phyloP scores from a whole-genome alignment of 2,888 invertebrate species.

The Epinotia bilunana region DNA sequence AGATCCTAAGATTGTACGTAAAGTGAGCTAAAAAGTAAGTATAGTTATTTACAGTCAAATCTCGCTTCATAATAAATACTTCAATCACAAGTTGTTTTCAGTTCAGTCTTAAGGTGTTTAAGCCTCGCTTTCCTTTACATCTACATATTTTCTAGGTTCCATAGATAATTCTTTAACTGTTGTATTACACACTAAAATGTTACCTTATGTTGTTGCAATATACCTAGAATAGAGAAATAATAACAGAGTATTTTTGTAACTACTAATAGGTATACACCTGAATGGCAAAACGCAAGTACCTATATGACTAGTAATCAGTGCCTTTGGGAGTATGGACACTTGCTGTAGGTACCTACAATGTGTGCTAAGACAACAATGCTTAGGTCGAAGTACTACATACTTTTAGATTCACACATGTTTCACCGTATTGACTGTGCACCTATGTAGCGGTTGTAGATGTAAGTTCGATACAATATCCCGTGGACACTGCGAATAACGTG shows the following conservation, averaged over 20 bases:
- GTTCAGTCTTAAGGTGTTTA: conserved; percentile 71
- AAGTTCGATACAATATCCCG: background rate
- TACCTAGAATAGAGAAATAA: background rate
- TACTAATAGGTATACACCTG: background rate
- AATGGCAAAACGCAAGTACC: background rate
- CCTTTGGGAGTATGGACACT: too few relatives aligned
- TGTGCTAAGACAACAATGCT: too few relatives aligned
- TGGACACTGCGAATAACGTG: background rate
- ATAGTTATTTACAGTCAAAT: conserved; percentile 70
- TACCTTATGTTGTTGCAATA: background rate
- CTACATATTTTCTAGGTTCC: conserved; percentile 30
- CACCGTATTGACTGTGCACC: background rate
- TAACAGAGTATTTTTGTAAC: background rate
- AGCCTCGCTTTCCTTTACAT: conserved; percentile 62
- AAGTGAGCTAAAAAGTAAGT: conserved; percentile 52
- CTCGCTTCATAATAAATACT: conserved; percentile 61
- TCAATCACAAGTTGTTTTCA: conserved; percentile 79
- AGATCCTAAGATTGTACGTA: conserved; percentile 40
- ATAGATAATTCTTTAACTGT: background rate
- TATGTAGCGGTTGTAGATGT: background rate
- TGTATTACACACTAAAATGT: conserved; percentile 7
- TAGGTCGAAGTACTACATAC: too few relatives aligned
- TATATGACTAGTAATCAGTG: background rate
- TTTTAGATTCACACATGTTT: background rate
- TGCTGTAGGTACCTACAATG: too few relatives aligned